These are phyloP conservation scores for Emydura subglobosa DNA, from an alignment of 2,113 vertebrate genomes.

Conservation along the genomic window DNA sequence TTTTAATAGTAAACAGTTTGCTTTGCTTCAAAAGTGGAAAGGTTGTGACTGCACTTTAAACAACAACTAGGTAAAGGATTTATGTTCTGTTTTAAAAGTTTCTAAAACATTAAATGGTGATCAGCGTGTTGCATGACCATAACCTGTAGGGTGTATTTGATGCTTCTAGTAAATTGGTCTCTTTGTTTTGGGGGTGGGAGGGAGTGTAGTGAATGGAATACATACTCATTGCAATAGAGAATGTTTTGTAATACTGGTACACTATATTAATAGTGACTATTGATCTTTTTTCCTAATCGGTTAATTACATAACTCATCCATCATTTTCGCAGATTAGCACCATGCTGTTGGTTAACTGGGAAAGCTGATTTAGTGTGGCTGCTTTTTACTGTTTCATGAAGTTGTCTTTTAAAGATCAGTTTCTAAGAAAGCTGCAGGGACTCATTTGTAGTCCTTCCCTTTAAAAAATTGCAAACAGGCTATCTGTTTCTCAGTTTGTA, in stretches of 20 bases:
- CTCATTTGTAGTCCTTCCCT: constrained; percentile 66
- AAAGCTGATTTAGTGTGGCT: constrained; percentile 26
- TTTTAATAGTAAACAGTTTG: neutral
- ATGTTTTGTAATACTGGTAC: neutral
- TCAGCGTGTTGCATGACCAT: constrained; percentile 18
- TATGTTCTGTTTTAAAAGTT: neutral
- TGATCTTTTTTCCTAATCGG: neutral
- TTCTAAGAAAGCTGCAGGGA: constrained; percentile 68
- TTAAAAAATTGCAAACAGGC: constrained; percentile 53
- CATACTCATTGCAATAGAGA: neutral
- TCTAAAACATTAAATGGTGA: constrained; percentile 23
- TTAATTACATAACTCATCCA: neutral
- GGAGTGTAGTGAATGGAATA: neutral
- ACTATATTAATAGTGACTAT: neutral
- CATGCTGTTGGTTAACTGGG: constrained; percentile 7
- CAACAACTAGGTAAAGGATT: neutral
- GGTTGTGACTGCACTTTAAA: neutral
- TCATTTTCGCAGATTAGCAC: constrained; percentile 25
- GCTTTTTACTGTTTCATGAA: constrained; percentile 27
- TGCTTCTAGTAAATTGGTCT: constrained; percentile 1
- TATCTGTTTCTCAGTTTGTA: constrained; percentile 73
- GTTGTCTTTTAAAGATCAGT: constrained; percentile 14
- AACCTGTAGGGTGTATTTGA: neutral
- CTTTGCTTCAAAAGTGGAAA: neutral
- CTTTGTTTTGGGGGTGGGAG: constrained; percentile 1